Base-by-base conservation (phyloP, 2,888 invertebrate species). In the Drosophila picticornis region DNA sequence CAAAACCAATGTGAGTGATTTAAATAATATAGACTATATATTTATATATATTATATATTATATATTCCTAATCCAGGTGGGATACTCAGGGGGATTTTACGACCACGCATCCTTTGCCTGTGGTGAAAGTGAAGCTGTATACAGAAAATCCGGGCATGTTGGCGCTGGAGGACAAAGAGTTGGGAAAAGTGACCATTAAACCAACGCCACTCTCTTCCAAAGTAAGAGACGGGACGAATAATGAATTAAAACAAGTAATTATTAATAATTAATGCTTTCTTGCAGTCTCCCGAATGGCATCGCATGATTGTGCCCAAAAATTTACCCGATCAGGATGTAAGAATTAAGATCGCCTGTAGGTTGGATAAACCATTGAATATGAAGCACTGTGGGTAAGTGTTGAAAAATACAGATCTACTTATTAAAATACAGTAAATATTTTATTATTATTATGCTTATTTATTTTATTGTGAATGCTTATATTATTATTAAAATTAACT, bases 21-120 rank as follows among this genome's bases (percentile, higher is more conserved):
- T 22, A 56, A 19, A 19, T 9, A 22, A 2, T 25, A 16, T 16
- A 16, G 25, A 46, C 16, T 16, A 16, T 25, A 13, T 13, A 46
- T 46, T 25, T 46, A 25, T 16, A 40, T n/a, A 19, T 4, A 40
- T 10, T n/a, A n/a, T n/a, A 46, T 22, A 25, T 46, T 46, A 25
- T 16, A 9, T 25, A 25, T 46, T 46, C 2, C 4, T 25, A 9
- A 31, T 19, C 7, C 13, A 98, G 98, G 96, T 99, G 99, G 99
- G 99, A 99, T 92, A 99, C 99, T 0, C 99, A 99, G 95, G 99
- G 99, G 63, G 99, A 99, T 94, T 99, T 99, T 94, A 97, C 98
- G 83, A 99, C 99, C 62, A 98, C 98, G 73, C 98, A 99, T 93
- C 98, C 99, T 2, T 94, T 99, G 75, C 99, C 99, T 51, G 96